These are phyloP conservation scores for Augochlorella aurata DNA, from an alignment of 2,888 invertebrate species.

Conservation along the genomic window DNA sequence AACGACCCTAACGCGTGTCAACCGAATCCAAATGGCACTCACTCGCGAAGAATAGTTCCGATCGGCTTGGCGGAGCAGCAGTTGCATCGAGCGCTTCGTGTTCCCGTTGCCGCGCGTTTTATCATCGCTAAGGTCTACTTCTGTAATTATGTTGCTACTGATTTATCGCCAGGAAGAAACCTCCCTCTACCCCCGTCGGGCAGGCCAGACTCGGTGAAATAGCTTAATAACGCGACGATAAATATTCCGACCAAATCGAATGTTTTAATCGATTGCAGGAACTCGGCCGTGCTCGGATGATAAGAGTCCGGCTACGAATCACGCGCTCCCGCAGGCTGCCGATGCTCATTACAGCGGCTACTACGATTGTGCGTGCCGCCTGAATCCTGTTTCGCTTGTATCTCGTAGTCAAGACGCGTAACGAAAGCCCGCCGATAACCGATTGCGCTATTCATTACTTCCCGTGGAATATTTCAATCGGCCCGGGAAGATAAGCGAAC, in stretches of 20 bases:
- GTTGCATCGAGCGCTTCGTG: constrained; percentile 16
- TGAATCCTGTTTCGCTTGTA: constrained; percentile 42
- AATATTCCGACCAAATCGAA: constrained; percentile 47
- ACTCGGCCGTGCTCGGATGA: constrained; percentile 41
- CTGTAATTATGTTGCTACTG: constrained; percentile 51
- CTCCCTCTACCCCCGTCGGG: constrained; percentile 21
- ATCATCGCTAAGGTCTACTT: constrained; percentile 39
- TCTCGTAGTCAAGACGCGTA: constrained; percentile 26
- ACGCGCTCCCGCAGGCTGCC: constrained; percentile 47
- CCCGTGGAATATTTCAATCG: constrained; percentile 33
- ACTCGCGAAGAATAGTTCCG: neutral
- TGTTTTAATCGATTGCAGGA: constrained; percentile 56
- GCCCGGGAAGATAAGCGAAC: constrained; percentile 15
- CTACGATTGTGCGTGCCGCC: constrained; percentile 43
- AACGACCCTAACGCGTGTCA: too few relatives aligned
- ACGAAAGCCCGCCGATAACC: constrained; percentile 44
- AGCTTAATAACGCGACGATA: constrained; percentile 55
- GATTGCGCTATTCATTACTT: constrained; percentile 53
- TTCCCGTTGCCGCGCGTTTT: constrained; percentile 30
- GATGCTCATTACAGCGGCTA: constrained; percentile 54
- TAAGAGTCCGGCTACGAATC: constrained; percentile 53
- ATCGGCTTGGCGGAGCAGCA: neutral
- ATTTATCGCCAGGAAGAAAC: constrained; percentile 51
- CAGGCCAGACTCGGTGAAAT: constrained; percentile 27
- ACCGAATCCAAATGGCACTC: constrained; percentile 2